phyloP scores from a whole-genome alignment of 2,797 vertebrate species.

The Labeo calbasu region DNA sequence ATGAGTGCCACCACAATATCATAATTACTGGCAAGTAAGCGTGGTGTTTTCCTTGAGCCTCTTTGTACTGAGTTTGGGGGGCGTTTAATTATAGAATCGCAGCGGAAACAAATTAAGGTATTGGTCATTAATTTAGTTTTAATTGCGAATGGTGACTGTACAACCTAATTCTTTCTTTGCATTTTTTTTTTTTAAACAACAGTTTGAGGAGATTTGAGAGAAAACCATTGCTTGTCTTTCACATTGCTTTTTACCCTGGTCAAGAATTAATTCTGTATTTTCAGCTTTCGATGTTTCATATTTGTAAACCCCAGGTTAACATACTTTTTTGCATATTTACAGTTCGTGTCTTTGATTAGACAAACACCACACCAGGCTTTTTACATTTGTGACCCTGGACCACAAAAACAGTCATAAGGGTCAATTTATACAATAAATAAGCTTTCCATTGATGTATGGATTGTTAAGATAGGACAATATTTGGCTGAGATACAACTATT shows the following conservation, averaged over 20 bases:
- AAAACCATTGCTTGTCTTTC: not conserved
- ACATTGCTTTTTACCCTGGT: not conserved
- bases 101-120: not conserved
- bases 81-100: slow-evolving; percentile 24
- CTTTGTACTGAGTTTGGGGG: slow-evolving; percentile 5
- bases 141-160: slow-evolving; percentile 2
- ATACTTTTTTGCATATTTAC: not conserved
- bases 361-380: not conserved
- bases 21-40: slow-evolving; percentile 5
- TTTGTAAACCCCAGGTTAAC: not conserved
- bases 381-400: not conserved
- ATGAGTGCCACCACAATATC: slow-evolving; percentile 9
- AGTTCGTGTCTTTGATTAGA: not conserved
- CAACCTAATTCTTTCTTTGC: not conserved
- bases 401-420: too few relatives aligned
- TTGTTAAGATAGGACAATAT: too few relatives aligned
- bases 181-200: not conserved
- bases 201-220: not conserved
- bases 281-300: not conserved
- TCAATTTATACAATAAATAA: too few relatives aligned
- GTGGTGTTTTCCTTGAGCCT: not conserved
- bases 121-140: slow-evolving; percentile 16
- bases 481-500: too few relatives aligned
- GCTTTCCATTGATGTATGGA: too few relatives aligned
- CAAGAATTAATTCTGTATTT: not conserved